Evolutionary conservation across 23 tunicate species (phyloP), one percentile per base, ranked within the genome.

Genomic region (Corella eumyota): DNA sequence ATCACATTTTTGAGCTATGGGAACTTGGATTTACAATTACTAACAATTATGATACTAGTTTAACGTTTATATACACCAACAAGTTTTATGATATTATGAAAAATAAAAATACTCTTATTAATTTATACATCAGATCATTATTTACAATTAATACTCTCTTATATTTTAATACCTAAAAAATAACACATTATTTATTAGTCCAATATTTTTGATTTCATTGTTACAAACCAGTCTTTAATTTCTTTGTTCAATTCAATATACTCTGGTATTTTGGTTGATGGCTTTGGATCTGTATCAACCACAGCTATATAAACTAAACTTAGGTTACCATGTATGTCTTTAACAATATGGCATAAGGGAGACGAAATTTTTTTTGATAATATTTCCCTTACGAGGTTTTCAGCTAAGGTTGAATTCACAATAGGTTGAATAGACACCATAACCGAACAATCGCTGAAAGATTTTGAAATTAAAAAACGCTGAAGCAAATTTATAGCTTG

Each of bases 261-360:
- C 4, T 32, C 23, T 25, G 83, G 78, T 3, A 84, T 75, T 5
- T 64, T 68, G 28, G 69, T 23, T 0, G 78, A 36, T n/a, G 60
- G 63, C 36, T 84, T 84, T 1, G 94, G 94, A 36, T 84, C 94
- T 15, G 77, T 67, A 61, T 84, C 94, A 19, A 84, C 94, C 26
- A 84, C 67, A 33, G 83, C 94, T 0, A 84, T 21, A 0, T 83
- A 74, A 28, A 56, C 77, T 31, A 75, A 40, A 58, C 58, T 58
- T 31, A 28, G 11, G 30, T 66, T 45, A 4, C 73, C 82, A 31
- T 22, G 6, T 1, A 7, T 11, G 52, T 75, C 82, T 6, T 32
- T 31, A 3, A 66, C 34, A 6, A 66, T 17, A 28, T 75, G 57
- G 29, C 70, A 66, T 1, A 3, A 21, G 36, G 82, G 66, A 2